phyloP scores from a whole-genome alignment of 2,797 vertebrate genomes.

The Garrulus glandarius region DNA sequence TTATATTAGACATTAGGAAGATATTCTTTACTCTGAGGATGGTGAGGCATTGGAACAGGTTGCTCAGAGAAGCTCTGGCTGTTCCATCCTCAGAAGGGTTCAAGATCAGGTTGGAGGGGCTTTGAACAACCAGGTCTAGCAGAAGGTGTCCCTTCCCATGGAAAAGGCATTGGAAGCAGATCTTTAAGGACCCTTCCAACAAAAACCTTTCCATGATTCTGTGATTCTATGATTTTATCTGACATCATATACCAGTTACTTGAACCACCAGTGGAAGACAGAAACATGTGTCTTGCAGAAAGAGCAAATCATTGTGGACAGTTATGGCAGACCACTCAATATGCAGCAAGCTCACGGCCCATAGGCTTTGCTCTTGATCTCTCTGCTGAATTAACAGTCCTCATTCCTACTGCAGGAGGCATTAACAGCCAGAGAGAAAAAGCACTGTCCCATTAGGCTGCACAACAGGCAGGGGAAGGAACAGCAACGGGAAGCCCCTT shows the following conservation, averaged over 20 bases:
- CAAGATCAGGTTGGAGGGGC: not conserved
- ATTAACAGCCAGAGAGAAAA: not conserved
- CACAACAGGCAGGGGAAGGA: not conserved
- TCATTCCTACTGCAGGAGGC: not conserved
- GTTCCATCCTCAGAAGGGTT: fast-evolving
- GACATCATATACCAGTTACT: not conserved
- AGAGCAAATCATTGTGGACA: not conserved
- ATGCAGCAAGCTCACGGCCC: not conserved
- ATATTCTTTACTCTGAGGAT: not conserved
- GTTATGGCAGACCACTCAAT: not conserved
- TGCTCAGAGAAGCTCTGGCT: not conserved
- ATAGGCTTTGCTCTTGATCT: not conserved
- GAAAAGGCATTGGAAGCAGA: not conserved
- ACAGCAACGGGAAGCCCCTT: not conserved
- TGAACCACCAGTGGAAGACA: not conserved
- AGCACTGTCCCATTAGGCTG: fast-evolving
- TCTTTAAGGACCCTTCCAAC: not conserved
- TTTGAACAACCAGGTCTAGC: not conserved
- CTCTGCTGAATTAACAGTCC: not conserved
- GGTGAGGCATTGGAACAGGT: not conserved
- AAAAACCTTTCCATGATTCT: not conserved
- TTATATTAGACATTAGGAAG: not conserved
- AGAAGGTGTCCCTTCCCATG: not conserved
- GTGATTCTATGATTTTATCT: not conserved
- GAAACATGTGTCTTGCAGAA: not conserved